Evolutionary conservation across 2,888 invertebrate species (phyloP), one percentile per base, ranked within the genome.

Genomic region (Tetranychus piercei): DNA sequence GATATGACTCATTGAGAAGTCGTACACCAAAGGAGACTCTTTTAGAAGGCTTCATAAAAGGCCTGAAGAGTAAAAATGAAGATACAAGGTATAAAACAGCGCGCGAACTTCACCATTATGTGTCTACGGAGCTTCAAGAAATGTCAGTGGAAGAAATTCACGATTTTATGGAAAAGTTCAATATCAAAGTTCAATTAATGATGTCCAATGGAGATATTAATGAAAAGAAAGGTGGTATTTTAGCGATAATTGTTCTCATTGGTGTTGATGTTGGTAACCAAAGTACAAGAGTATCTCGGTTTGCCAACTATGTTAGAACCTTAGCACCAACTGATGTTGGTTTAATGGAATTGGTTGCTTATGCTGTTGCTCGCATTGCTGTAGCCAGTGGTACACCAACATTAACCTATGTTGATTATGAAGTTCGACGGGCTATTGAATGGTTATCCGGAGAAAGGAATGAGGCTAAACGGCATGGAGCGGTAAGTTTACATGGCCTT

Each of bases 331-430:
- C 88, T 78, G 95, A 96, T 85, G 89, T 90, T 0, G 89, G 89
- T 20, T 92, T 96, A 0, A 94, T 96, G 91, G 94, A 96, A 84
- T 85, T 96, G 79, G 93, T 95, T 5, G 94, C 96, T 1, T 91
- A 92, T 81, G 95, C 96, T 6, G 89, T 97, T 78, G 96, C 95
- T 0, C 90, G 91, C 79, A 84, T 99, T 74, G 95, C 95, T 1
- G 86, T 93, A 34, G 81, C 83, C 0, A 84, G 84, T 8, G 95
- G 95, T 18, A 92, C 94, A 0, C 93, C 92, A 82, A 90, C 95
- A 45, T 92, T 94, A 0, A 94, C 95, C 81, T 94, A 95, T 82
- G 94, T 97, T n/a, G 95, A 96, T 80, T 94, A 94, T 84, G 95
- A 96, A 84, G 92, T 96, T 1, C 94, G 94, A 82, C 86, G 92